A percentile compares a stretch with the other conserved stretches of the same genome.
These are phyloP conservation scores for Lasaia peninsularis DNA, from an alignment of 1,140 invertebrate genomes.

Conservation along the genomic window DNA sequence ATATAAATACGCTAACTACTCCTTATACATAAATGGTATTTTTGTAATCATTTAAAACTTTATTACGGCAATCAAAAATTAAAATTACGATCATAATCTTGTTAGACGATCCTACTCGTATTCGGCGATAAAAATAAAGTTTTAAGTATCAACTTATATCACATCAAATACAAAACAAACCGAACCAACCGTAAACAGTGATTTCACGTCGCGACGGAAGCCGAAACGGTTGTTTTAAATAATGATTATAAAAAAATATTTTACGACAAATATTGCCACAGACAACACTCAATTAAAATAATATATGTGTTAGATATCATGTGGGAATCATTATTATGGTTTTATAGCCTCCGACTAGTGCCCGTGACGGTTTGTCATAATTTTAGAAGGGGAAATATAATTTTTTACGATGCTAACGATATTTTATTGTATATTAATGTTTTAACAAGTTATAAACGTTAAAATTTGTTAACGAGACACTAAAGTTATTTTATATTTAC, in stretches of 20 bases:
- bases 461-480: background rate
- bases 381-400: background rate
- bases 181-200: no score
- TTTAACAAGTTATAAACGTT: background rate
- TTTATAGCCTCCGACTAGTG: background rate
- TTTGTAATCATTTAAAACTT: no score
- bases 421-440: constrained; percentile 5
- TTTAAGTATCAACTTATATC: no score
- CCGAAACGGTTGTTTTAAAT: background rate
- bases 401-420: background rate
- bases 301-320: constrained; percentile 5
- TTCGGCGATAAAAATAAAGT: no score
- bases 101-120: no score
- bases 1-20: no score
- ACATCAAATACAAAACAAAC: no score
- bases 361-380: background rate
- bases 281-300: background rate
- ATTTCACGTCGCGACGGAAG: no score
- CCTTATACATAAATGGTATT: no score
- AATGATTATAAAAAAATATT: background rate
- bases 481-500: no score
- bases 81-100: no score
- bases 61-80: no score
- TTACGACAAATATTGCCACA: background rate
- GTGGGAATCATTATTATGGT: background rate